Evolutionary conservation across 53 echinoderm and acorn worm genomes (phyloP).

Genomic region (Echinarachnius parma): DNA sequence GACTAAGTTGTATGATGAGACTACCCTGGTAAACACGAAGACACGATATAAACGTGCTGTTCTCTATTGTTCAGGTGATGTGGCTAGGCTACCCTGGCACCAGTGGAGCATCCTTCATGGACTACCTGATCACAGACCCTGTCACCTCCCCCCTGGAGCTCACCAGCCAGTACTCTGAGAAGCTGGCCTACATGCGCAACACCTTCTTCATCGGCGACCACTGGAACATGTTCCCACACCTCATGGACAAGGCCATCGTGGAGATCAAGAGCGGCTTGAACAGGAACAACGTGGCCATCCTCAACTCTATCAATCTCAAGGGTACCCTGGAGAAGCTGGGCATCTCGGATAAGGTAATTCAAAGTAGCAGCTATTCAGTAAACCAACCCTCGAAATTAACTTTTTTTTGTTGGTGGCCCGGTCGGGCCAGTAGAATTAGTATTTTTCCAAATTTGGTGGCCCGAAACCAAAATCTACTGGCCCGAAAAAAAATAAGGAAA

Average conservation of each 20-base stretch:
- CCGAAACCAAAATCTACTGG: no score
- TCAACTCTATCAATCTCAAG: slow-evolving; percentile 82
- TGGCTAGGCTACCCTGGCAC: slow-evolving; percentile 99
- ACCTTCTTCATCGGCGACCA: slow-evolving; percentile 99
- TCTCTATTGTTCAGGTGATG: slow-evolving; percentile 63
- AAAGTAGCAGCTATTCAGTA: no score
- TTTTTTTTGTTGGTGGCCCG: no score
- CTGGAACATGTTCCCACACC: slow-evolving; percentile 99
- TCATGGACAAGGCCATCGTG: slow-evolving; percentile 78
- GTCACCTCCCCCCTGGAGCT: slow-evolving; percentile 89
- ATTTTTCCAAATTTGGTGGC: no score
- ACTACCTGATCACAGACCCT: slow-evolving; percentile 87
- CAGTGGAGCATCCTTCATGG: slow-evolving; percentile 99
- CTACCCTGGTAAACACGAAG: no score
- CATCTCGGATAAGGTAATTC: slow-evolving; percentile 54
- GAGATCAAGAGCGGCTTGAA: slow-evolving; percentile 68
- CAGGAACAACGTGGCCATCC: slow-evolving; percentile 74
- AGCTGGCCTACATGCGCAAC: slow-evolving; percentile 89
- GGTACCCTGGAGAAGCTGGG: slow-evolving; percentile 71
- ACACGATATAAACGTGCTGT: no score
- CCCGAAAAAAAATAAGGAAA: no score
- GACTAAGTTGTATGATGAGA: no score
- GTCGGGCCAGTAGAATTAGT: no score
- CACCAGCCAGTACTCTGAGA: slow-evolving; percentile 91
- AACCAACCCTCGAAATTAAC: no score